These are phyloP conservation scores for Lepidothrix coronata DNA, from an alignment of 2,113 vertebrate genomes.

Conservation along the genomic window DNA sequence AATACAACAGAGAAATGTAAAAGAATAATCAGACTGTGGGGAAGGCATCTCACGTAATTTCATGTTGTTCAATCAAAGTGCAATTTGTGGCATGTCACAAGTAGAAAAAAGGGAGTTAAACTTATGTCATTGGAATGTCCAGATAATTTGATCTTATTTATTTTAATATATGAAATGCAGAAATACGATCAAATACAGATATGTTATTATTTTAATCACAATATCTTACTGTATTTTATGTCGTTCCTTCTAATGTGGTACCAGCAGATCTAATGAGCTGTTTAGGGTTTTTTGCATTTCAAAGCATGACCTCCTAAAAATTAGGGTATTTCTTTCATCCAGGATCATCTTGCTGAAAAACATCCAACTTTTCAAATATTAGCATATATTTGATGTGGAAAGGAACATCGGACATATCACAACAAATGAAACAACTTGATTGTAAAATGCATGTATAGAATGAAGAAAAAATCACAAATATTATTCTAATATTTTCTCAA, in stretches of 20 bases:
- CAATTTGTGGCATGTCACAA: neutral
- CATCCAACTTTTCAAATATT: constrained; percentile 1
- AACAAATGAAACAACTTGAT: neutral
- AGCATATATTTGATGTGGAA: constrained; percentile 34
- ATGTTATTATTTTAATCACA: constrained; percentile 30
- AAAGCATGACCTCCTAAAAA: constrained; percentile 42
- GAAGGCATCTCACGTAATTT: neutral
- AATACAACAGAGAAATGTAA: neutral
- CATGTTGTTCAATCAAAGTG: neutral
- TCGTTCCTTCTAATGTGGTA: neutral
- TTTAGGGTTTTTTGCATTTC: constrained; percentile 46
- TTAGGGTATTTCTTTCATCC: constrained; percentile 8
- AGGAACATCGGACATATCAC: neutral
- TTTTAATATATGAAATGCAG: constrained; percentile 2
- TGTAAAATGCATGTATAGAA: neutral
- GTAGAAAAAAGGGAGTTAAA: neutral
- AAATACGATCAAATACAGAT: constrained; percentile 2
- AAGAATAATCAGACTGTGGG: neutral
- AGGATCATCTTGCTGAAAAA: neutral
- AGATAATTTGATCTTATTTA: neutral
- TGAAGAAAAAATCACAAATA: neutral
- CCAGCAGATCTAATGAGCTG: constrained; percentile 19
- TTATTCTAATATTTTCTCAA: neutral
- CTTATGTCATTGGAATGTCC: neutral
- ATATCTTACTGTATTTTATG: constrained; percentile 22